phyloP scores from a whole-genome alignment of 2,113 vertebrate species.

The Callipepla squamata region DNA sequence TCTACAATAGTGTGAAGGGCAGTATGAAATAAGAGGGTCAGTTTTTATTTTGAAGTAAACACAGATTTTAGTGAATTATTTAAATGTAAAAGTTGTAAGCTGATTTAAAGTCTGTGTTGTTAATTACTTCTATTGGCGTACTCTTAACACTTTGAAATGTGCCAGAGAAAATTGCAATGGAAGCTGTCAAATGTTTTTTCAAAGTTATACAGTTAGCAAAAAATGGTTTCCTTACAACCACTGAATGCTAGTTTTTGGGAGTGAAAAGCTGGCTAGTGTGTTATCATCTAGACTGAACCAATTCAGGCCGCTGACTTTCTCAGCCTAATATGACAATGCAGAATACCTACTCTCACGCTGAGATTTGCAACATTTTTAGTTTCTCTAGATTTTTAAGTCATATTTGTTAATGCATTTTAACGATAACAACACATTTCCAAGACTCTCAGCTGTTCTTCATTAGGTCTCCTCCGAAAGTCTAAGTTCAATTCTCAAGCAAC shows the following conservation, averaged over 20 bases:
- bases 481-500: background rate
- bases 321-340: background rate
- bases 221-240: background rate
- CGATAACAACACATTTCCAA: background rate
- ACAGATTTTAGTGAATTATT: background rate
- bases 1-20: background rate
- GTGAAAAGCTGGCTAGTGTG: background rate
- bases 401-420: background rate
- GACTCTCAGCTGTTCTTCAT: background rate
- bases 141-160: background rate
- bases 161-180: background rate
- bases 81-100: background rate
- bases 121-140: background rate
- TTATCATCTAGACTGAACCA: background rate
- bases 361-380: too few relatives aligned
- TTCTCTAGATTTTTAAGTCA: too few relatives aligned
- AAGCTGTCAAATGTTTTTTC: background rate
- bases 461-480: background rate
- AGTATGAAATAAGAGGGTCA: background rate
- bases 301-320: background rate
- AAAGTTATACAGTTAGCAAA: background rate
- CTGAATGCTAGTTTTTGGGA: background rate
- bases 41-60: background rate
- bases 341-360: background rate
- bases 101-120: background rate